Evolutionary conservation across 30 jellyfish, hydroid and myxozoan species (phyloP).

Genomic region (Morbakka virulenta): DNA sequence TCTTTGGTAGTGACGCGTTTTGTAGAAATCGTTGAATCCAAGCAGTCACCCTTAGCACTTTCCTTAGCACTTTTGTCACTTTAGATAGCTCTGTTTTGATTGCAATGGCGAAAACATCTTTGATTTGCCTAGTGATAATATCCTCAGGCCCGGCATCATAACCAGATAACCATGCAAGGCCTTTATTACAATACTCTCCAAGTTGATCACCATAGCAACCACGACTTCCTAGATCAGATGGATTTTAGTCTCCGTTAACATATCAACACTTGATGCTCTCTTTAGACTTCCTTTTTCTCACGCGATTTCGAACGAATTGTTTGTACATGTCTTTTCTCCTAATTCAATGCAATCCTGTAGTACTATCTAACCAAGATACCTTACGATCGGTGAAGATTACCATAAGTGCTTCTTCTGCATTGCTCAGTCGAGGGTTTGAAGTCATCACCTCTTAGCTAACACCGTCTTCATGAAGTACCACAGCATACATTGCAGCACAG

Average conservation of each 20-base stretch:
- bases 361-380: conserved; percentile 23
- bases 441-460: neutral
- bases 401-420: neutral
- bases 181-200: neutral
- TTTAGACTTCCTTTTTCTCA: too few relatives aligned
- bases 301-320: conserved; percentile 25
- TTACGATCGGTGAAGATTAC: neutral
- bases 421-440: conserved; percentile 11
- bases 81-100: neutral
- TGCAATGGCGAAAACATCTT: too few relatives aligned
- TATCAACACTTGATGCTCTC: neutral
- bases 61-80: conserved; percentile 4
- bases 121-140: neutral
- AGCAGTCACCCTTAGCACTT: conserved; percentile 24
- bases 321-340: neutral
- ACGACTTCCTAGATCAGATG: conserved; percentile 15
- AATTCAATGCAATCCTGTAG: conserved; percentile 34
- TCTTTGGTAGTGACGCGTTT: conserved; percentile 11
- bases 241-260: neutral
- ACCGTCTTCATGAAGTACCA: conserved; percentile 33
- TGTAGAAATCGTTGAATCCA: conserved; percentile 44
- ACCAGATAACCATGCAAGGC: neutral
- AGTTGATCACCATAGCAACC: neutral
- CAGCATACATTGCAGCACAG: conserved; percentile 33
- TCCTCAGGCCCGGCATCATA: neutral